Conservation (phyloP, 2,797 vertebrate species). For the Notolepis coatsorum region DNA sequence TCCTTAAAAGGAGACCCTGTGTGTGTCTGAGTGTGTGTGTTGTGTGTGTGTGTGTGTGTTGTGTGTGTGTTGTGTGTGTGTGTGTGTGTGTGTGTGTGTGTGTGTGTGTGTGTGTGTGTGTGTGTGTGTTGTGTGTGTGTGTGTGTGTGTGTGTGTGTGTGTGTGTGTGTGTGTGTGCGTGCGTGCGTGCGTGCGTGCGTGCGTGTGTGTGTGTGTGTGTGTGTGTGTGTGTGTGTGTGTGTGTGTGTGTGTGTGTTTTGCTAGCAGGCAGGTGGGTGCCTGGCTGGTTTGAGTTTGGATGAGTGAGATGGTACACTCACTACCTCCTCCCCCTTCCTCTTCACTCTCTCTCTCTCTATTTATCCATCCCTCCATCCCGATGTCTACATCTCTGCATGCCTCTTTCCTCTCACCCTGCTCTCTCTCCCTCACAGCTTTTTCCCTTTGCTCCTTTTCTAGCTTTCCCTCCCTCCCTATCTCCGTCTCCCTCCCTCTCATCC, state of each 20-base stretch:
- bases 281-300: slow-evolving; percentile 39
- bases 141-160: slow-evolving; percentile 1
- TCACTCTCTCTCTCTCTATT: slow-evolving; percentile 15
- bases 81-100: slow-evolving; percentile 34
- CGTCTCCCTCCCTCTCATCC: background rate
- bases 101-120: slow-evolving; percentile 27
- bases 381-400: slow-evolving; percentile 28
- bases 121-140: slow-evolving; percentile 6
- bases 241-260: slow-evolving; percentile 7
- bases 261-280: slow-evolving; percentile 38
- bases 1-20: slow-evolving; percentile 67
- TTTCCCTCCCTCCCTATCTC: background rate
- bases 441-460: background rate
- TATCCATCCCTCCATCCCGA: slow-evolving; percentile 34
- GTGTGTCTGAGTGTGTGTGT: slow-evolving; percentile 3
- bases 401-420: slow-evolving; percentile 37
- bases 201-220: background rate
- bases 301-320: background rate
- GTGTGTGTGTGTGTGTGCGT: slow-evolving; percentile 9
- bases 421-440: no score
- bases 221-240: background rate
- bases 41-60: slow-evolving; percentile 23
- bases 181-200: slow-evolving; percentile 1
- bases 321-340: slow-evolving; percentile 24
- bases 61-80: slow-evolving; percentile 24